These are phyloP conservation scores for Autographa gamma DNA, from an alignment of 2,888 invertebrate species.

Conservation along the genomic window DNA sequence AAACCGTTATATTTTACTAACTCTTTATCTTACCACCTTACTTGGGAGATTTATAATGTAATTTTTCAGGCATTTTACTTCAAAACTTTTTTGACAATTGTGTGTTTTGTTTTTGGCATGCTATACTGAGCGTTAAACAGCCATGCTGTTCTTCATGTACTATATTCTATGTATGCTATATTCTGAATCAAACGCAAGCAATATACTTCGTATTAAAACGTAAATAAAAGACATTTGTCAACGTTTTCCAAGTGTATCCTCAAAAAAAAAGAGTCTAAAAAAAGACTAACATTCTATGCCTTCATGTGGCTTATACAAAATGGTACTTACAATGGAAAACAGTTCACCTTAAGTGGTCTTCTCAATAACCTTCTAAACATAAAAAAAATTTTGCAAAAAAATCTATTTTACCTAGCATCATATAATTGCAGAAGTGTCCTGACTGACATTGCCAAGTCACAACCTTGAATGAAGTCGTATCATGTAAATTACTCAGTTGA, in stretches of 20 bases:
- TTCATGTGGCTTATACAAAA: neutral
- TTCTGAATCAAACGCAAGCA: too few relatives aligned
- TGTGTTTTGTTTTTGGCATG: neutral
- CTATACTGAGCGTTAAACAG: too few relatives aligned
- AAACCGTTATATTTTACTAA: slow-evolving; percentile 41
- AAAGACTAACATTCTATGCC: too few relatives aligned
- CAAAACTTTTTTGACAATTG: neutral
- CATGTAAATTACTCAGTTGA: slow-evolving; percentile 3
- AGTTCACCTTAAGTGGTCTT: neutral
- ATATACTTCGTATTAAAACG: too few relatives aligned
- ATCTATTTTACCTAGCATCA: slow-evolving; percentile 37
- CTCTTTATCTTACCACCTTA: neutral
- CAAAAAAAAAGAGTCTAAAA: too few relatives aligned
- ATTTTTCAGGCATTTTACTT: neutral
- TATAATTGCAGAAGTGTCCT: slow-evolving; percentile 44
- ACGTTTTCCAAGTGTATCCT: too few relatives aligned
- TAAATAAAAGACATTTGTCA: too few relatives aligned
- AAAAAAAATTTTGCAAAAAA: neutral
- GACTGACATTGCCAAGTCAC: slow-evolving; percentile 38
- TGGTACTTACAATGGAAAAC: neutral
- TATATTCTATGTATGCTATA: too few relatives aligned
- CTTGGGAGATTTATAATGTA: neutral
- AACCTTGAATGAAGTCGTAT: neutral
- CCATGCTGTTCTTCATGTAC: too few relatives aligned
- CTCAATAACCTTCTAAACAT: neutral